Evolutionary conservation across 2,797 vertebrate genomes (phyloP).

Genomic region (Carapus acus): DNA sequence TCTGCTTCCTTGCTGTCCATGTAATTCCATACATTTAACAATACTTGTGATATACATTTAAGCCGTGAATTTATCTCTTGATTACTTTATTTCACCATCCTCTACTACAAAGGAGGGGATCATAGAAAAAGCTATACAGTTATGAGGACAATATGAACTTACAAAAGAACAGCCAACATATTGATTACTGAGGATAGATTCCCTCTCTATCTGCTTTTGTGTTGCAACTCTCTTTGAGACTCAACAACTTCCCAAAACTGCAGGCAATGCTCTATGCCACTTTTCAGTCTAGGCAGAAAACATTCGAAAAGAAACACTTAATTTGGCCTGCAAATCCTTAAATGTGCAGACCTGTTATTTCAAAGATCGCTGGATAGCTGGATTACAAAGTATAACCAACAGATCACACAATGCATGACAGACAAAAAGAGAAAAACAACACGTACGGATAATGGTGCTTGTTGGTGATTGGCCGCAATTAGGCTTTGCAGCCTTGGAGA

Average conservation of each 20-base stretch:
- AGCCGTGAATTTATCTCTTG: no score
- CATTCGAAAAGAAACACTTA: not conserved
- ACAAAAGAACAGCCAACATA: not conserved
- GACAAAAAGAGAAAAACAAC: conserved; percentile 47
- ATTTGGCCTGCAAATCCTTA: conserved; percentile 31
- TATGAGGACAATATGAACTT: no score
- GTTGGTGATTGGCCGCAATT: conserved; percentile 59
- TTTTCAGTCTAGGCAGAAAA: conserved; percentile 5
- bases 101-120: no score
- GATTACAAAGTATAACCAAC: conserved; percentile 41
- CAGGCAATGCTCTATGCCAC: conserved; percentile 27
- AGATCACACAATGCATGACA: conserved; percentile 38
- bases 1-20: no score
- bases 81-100: no score
- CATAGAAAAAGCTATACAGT: no score
- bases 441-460: conserved; percentile 45
- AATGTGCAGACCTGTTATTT: conserved; percentile 30
- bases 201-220: conserved; percentile 5
- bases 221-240: conserved; percentile 12
- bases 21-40: no score
- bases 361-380: conserved; percentile 12
- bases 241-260: no score
- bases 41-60: no score
- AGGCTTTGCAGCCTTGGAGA: conserved; percentile 28
- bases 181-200: not conserved